Conservation (phyloP, 2,797 vertebrate genomes). For the Leontopithecus rosalia region DNA sequence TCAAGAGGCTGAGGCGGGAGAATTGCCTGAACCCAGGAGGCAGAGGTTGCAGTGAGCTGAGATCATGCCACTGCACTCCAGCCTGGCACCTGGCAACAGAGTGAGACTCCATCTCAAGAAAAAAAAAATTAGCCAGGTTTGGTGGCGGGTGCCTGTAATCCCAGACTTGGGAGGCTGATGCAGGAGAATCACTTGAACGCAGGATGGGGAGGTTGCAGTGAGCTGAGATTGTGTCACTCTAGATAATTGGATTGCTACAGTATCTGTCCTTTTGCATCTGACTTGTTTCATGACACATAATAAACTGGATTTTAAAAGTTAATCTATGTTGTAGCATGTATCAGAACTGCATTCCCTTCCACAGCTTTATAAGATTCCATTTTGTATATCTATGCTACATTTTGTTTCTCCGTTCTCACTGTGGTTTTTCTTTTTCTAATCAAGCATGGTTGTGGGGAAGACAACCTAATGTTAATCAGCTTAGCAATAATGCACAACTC, state of each 20-base stretch:
- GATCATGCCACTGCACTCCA: too few relatives aligned
- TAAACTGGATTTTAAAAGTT: not conserved
- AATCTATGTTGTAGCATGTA: not conserved
- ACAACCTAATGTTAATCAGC: not conserved
- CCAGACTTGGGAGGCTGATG: too few relatives aligned
- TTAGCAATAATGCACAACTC: not conserved
- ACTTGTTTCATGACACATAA: not conserved
- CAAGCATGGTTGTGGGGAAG: not conserved
- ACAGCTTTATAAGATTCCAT: not conserved
- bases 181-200: too few relatives aligned
- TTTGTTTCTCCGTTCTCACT: not conserved
- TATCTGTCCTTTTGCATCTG: not conserved
- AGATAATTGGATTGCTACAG: not conserved
- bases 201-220: too few relatives aligned
- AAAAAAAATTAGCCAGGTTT: too few relatives aligned
- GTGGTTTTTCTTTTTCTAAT: not conserved
- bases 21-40: too few relatives aligned
- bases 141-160: too few relatives aligned
- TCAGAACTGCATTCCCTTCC: not conserved
- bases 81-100: too few relatives aligned
- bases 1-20: too few relatives aligned
- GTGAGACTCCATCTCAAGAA: too few relatives aligned
- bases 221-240: not conserved
- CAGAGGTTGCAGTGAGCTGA: too few relatives aligned
- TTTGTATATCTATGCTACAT: not conserved